phyloP scores from a whole-genome alignment of 2,113 vertebrate species.

The Alexandromys fortis region DNA sequence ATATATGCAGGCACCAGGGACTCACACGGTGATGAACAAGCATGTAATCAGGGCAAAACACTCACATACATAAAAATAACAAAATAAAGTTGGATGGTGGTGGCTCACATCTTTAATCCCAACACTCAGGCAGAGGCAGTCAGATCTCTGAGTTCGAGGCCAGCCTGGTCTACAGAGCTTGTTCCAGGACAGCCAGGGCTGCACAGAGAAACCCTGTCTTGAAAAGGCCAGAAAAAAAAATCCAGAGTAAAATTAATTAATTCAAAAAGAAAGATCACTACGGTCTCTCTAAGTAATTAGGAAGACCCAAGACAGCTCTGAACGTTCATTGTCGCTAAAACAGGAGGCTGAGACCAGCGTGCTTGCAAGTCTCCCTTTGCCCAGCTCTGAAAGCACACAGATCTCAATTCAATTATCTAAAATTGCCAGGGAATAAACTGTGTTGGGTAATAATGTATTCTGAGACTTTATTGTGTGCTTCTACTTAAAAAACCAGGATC shows the following conservation, averaged over 20 bases:
- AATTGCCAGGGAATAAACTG: background rate
- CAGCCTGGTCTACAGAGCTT: background rate
- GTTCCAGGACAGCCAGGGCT: background rate
- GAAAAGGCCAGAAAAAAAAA: background rate
- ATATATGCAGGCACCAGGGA: background rate
- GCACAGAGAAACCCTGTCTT: background rate
- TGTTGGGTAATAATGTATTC: background rate
- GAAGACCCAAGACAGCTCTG: background rate
- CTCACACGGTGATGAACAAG: background rate
- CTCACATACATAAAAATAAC: background rate
- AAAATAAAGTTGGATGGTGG: background rate
- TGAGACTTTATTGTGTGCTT: conserved; percentile 26
- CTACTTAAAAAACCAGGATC: conserved; percentile 6
- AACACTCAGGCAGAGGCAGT: background rate
- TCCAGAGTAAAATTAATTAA: background rate
- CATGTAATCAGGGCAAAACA: background rate
- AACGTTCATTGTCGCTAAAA: background rate
- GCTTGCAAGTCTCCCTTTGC: background rate
- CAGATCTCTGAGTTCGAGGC: background rate
- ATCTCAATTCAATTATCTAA: background rate
- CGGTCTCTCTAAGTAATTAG: background rate
- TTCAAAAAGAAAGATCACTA: background rate
- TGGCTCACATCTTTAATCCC: background rate
- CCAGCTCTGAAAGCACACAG: background rate
- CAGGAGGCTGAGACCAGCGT: background rate